These are phyloP conservation scores for Polyommatus iphigenia DNA, from an alignment of 2,888 invertebrate species.

Conservation along the genomic window DNA sequence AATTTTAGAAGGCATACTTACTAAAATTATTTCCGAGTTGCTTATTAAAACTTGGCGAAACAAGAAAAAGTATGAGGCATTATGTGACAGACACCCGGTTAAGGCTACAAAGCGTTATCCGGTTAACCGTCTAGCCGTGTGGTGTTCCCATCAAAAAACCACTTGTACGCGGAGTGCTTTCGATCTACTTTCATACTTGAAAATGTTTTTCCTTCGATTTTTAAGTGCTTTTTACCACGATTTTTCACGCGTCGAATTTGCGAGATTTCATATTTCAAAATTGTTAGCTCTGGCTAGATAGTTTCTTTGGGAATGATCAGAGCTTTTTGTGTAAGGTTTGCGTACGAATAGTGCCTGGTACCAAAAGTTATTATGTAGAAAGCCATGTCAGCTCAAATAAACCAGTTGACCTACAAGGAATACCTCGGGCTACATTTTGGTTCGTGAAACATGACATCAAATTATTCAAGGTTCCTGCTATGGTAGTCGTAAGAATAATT, in stretches of 20 bases:
- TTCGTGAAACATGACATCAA: not conserved
- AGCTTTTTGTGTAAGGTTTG: not conserved
- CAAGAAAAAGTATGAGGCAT: constrained; percentile 2
- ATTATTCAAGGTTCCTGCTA: not conserved
- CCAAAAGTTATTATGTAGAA: not conserved
- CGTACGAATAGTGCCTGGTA: not conserved
- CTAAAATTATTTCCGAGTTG: not conserved
- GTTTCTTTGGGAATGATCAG: not conserved
- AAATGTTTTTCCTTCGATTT: constrained; percentile 8
- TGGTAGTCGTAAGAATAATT: too few species aligned
- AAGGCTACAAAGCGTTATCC: constrained; percentile 37
- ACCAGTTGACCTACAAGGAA: not conserved
- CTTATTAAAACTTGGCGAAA: constrained; percentile 3
- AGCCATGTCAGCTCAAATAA: not conserved
- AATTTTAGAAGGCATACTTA: not conserved
- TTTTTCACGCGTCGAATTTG: not conserved
- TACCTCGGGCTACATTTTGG: not conserved
- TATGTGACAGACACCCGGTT: constrained; percentile 19
- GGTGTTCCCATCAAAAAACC: constrained; percentile 40
- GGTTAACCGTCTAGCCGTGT: constrained; percentile 40
- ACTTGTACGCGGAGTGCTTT: constrained; percentile 37
- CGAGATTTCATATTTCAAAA: not conserved
- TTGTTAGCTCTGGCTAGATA: not conserved
- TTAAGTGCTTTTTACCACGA: constrained; percentile 7
- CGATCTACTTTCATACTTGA: constrained; percentile 30